Evolutionary conservation across 2,888 invertebrate species (phyloP), one percentile per base, ranked within the genome.

Genomic region (Cerceris ruficornis): DNA sequence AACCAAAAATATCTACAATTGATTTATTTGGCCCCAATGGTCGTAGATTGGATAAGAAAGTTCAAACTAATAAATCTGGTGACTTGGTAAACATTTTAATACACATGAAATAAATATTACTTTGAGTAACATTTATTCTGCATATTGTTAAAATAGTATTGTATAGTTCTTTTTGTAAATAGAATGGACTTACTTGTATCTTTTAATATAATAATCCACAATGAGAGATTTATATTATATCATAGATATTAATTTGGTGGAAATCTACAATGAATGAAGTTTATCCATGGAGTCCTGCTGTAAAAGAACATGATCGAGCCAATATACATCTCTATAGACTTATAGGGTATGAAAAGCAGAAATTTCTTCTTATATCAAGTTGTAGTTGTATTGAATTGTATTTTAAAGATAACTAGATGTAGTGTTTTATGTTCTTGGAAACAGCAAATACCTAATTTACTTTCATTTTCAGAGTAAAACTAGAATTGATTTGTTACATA

Each of bases 261-360:
- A 95, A 96, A 86, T 95, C 96, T 52, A 95, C 95, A 9, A 95
- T 95, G 82, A 96, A 96, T 79, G 98, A 98, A 91, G 97, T 98
- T 0, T 98, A 97, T 88, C 98, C 98, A 0, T 98, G 98, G 98
- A 96, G 97, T 89, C 98, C 98, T 13, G 94, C 96, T 59, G 94
- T 95, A 46, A 95, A 95, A 88, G 95, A 97, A 86, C 96, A 97
- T 90, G 98, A 98, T 92, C 95, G 97, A 83, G 97, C 98, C 7
- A 98, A 98, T 92, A 94, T 98, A 75, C 96, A 98, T 90, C 94
- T 98, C 0, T 97, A 98, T 88, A 94, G 94, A 81, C 93, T 97
- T 50, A 94, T 93, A 89, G 95, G 96, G 96, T 96, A 90, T 88
- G 91, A 88, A 77, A 41, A 6, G 55, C 46, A 41, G 55, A 68